A percentile compares a stretch with the other conserved stretches of the same genome.
Conservation (phyloP, 2,113 vertebrate genomes). For the Psettodes erumei region DNA sequence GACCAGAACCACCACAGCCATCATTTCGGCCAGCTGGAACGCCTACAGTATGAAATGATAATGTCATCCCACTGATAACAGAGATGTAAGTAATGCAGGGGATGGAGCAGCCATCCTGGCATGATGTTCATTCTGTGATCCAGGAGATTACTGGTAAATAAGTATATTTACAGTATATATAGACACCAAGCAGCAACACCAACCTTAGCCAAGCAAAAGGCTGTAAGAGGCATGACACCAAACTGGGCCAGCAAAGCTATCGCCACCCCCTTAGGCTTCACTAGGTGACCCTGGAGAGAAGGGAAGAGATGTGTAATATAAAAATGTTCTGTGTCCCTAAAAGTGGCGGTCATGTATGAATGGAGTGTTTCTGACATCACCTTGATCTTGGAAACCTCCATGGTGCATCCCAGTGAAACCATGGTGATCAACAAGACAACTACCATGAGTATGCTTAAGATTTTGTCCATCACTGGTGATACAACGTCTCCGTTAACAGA, state of each 20-base stretch:
- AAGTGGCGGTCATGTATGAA: neutral
- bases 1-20: conserved; percentile 83
- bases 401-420: conserved; percentile 86
- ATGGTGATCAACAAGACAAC: conserved; percentile 72
- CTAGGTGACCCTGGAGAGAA: conserved; percentile 74
- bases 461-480: conserved; percentile 60
- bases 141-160: no score
- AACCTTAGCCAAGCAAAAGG: conserved; percentile 82
- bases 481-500: neutral
- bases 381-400: conserved; percentile 87
- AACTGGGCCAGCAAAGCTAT: conserved; percentile 85
- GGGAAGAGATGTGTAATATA: neutral
- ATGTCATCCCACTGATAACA: neutral
- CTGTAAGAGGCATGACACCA: conserved; percentile 88
- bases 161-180: no score
- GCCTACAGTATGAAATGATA: conserved; percentile 28
- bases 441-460: conserved; percentile 62
- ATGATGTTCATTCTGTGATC: no score
- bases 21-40: conserved; percentile 75
- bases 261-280: conserved; percentile 84
- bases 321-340: neutral
- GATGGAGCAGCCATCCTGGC: no score
- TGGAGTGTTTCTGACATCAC: conserved; percentile 34
- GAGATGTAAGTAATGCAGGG: no score
- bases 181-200: conserved; percentile 21